Conservation (phyloP, 2,113 vertebrate genomes). For the Ivindomyrus marchei region DNA sequence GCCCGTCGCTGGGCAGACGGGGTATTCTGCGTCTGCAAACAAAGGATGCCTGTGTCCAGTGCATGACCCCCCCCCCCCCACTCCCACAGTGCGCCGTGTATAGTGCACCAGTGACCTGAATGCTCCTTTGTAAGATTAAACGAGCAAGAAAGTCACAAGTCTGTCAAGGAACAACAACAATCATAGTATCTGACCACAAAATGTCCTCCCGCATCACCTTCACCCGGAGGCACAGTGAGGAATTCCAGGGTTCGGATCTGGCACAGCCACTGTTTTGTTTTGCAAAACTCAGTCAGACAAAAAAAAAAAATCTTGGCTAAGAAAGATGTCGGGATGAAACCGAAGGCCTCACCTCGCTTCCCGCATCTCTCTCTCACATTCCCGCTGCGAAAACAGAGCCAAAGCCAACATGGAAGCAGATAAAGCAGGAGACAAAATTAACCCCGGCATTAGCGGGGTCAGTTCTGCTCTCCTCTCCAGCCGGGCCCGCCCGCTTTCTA, state of each 20-base stretch:
- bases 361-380: conserved; percentile 12
- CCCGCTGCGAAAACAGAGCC: conserved; percentile 44
- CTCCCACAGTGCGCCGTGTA: neutral
- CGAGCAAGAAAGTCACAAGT: neutral
- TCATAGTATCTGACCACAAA: neutral
- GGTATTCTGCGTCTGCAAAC: neutral
- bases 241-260: neutral
- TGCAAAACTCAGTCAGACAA: conserved; percentile 25
- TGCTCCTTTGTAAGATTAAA: neutral
- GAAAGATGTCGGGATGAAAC: conserved; percentile 49
- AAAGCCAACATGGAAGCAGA: conserved; percentile 57
- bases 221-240: neutral
- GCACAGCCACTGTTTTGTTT: neutral
- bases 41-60: neutral
- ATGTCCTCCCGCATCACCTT: neutral
- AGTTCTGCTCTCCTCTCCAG: conserved; percentile 38
- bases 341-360: conserved; percentile 43
- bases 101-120: neutral
- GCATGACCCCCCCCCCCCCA: neutral
- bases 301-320: conserved; percentile 54
- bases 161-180: neutral
- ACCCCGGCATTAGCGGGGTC: conserved; percentile 38
- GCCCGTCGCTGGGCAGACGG: neutral
- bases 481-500: conserved; percentile 30
- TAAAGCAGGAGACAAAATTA: conserved; percentile 53